A percentile compares a stretch with the other conserved stretches of the same genome.
Evolutionary conservation across 2,797 vertebrate genomes (phyloP).

Genomic region (Chrysolophus pictus): DNA sequence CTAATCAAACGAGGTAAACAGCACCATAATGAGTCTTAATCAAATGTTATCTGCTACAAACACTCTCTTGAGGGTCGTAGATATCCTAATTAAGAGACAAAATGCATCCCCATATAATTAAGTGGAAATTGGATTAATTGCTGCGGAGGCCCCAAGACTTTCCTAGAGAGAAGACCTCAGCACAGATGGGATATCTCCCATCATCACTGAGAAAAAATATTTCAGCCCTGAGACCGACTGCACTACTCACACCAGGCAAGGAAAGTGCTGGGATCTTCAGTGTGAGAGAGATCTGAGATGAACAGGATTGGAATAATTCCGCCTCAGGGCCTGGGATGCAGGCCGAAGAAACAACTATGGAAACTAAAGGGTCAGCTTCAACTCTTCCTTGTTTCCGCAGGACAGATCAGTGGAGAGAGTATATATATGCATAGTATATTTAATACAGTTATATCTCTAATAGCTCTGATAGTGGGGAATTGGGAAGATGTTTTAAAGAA

Average conservation of each 20-base stretch:
- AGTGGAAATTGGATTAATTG: constrained; percentile 35
- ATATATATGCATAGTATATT: neutral
- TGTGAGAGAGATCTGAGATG: neutral
- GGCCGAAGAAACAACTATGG: neutral
- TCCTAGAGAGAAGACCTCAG: neutral
- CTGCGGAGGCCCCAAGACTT: neutral
- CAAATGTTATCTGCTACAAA: constrained; percentile 27
- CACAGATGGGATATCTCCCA: neutral
- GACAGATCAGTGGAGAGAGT: neutral
- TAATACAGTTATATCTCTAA: neutral
- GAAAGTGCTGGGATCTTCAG: neutral
- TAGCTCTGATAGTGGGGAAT: neutral
- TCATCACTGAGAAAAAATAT: neutral
- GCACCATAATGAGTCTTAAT: constrained; percentile 1
- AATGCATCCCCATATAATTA: neutral
- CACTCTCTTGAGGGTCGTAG: neutral
- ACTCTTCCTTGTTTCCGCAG: neutral
- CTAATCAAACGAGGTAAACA: neutral
- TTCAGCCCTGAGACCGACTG: neutral
- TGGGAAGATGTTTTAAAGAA: neutral
- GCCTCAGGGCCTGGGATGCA: neutral
- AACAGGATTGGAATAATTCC: neutral
- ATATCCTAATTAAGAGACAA: constrained; percentile 15
- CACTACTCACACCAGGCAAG: rapidly evolving
- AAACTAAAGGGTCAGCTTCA: neutral